Percentiles rank a stretch among this genome's conserved stretches.
Evolutionary conservation across 2,113 vertebrate species (phyloP).

Genomic region (Sander vitreus): DNA sequence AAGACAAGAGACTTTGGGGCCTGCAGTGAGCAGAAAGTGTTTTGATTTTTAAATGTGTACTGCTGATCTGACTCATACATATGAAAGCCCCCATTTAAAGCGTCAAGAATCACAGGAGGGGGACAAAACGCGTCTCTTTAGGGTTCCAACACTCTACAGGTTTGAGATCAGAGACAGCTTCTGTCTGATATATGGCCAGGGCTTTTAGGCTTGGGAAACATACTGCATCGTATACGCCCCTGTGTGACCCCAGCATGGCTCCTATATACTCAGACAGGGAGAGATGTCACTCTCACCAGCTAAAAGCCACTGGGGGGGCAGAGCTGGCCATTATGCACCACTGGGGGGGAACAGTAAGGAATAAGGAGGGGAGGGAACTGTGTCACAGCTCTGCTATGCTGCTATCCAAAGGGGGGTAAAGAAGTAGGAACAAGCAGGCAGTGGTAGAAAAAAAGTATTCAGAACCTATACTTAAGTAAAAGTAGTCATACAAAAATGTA

Average conservation of each 20-base stretch:
- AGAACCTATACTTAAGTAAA: neutral
- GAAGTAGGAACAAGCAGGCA: constrained; percentile 4
- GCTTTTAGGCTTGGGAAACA: constrained; percentile 69
- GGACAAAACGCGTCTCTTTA: constrained; percentile 61
- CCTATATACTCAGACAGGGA: constrained; percentile 72
- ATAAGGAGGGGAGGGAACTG: constrained; percentile 31
- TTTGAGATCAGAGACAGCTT: constrained; percentile 75
- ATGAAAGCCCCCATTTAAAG: constrained; percentile 77
- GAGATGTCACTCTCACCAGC: constrained; percentile 66
- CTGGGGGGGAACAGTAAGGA: constrained; percentile 27
- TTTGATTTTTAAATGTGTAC: constrained; percentile 78
- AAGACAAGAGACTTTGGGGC: constrained; percentile 62
- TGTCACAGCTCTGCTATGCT: constrained; percentile 14
- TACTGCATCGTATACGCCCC: constrained; percentile 55
- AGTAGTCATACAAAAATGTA: neutral
- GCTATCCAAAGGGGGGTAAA: constrained; percentile 17
- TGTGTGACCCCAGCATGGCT: constrained; percentile 76
- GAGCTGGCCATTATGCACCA: constrained; percentile 61
- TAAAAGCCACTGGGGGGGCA: constrained; percentile 66
- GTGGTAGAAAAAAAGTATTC: neutral
- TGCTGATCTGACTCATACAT: constrained; percentile 79
- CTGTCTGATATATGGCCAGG: constrained; percentile 57
- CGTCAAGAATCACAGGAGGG: constrained; percentile 61
- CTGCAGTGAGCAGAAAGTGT: constrained; percentile 60
- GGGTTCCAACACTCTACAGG: constrained; percentile 69